Evolutionary conservation across 2,797 vertebrate species (phyloP), one percentile per base, ranked within the genome.

Genomic region (Apogon talboti): DNA sequence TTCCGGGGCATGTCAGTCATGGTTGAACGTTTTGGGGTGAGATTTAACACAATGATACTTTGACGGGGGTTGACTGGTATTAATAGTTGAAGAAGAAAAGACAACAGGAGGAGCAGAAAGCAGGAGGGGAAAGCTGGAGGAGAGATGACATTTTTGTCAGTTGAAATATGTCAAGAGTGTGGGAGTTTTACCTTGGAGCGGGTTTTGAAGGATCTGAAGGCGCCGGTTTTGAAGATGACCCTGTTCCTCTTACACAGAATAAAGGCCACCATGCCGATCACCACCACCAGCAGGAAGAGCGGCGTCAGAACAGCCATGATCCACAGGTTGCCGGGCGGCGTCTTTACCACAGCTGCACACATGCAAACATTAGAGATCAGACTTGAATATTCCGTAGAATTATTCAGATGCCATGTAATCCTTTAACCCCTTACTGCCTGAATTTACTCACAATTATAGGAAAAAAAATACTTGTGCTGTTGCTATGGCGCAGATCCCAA

Each of bases 241-340:
- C 96, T 95, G 94, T 99, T 99, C 87, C 96, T 96, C 83, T 96
- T 94, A 79, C 97, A 99, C 40, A 99, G 89, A 59, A 99, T 95
- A 0, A 96, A 96, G 0, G 96, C 94, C 76, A 98, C 97, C 93
- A 99, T 98, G 85, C 95, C 93, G 64, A 98, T 95, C 78, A 98
- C 95, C 67, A 98, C 94, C 0, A 96, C 91, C 79, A 98, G 91
- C 79, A 99, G 90, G 0, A 95, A 95, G 0, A 99, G 96, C 19
- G 97, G 97, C 0, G 96, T 97, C 81, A 99, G 88, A 45, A 99
- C 94, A 0, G 98, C 97, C 24, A 99, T 95, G 91, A 98, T 96
- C 98, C 98, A 99, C 79, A 98, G 85, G 91, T 98, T 98, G 84
- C 94, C 95, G 2, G 96, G 96, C 0, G 96, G 96, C 4, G 92